A percentile compares a stretch with the other conserved stretches of the same genome.
phyloP scores from a whole-genome alignment of 1,140 invertebrate species.

The Sipha flava region DNA sequence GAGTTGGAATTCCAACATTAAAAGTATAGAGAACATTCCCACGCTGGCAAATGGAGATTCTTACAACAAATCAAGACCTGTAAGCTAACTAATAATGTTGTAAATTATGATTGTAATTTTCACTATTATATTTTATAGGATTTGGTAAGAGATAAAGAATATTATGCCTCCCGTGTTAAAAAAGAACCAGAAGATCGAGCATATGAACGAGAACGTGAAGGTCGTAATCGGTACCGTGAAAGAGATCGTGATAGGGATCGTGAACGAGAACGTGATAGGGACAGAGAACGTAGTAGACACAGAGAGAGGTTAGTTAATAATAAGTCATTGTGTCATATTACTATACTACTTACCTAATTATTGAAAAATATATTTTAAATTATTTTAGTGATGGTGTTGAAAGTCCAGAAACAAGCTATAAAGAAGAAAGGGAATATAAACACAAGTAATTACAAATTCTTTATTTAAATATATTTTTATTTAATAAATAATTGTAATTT shows the following conservation, averaged over 20 bases:
- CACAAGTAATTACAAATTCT: slow-evolving; percentile 5
- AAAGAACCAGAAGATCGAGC: slow-evolving; percentile 35
- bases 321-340: neutral
- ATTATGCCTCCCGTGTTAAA: slow-evolving; percentile 20
- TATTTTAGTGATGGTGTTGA: slow-evolving; percentile 6
- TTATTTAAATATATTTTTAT: neutral
- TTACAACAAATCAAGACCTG: slow-evolving; percentile 13
- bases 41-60: slow-evolving; percentile 15
- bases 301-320: slow-evolving; percentile 34
- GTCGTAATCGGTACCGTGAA: slow-evolving; percentile 34
- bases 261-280: slow-evolving; percentile 33
- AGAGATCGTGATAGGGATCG: slow-evolving; percentile 33
- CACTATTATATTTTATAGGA: neutral
- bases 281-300: slow-evolving; percentile 30
- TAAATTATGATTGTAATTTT: neutral
- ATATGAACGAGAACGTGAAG: slow-evolving; percentile 32
- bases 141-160: slow-evolving; percentile 13
- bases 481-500: neutral
- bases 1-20: slow-evolving; percentile 18
- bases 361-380: neutral
- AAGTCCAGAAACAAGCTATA: slow-evolving; percentile 25
- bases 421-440: slow-evolving; percentile 28
- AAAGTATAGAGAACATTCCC: slow-evolving; percentile 30
- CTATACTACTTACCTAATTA: neutral
- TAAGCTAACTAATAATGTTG: neutral